Evolutionary conservation across 2,888 invertebrate species (phyloP).

Genomic region (Phyto melanocephala): DNA sequence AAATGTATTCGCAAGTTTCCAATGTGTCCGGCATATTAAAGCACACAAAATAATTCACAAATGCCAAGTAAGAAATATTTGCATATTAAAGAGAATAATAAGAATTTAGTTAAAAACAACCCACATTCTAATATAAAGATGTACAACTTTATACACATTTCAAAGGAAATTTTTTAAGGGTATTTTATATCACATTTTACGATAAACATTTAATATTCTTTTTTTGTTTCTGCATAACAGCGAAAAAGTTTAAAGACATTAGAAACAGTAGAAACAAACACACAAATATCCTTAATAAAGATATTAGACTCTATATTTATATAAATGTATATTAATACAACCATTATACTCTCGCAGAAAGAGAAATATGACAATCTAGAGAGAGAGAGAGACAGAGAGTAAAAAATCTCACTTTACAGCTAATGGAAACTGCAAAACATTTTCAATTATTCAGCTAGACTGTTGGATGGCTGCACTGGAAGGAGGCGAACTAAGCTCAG

Average conservation of each 20-base stretch:
- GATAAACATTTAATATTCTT: background rate
- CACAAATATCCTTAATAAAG: background rate
- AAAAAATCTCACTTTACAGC: background rate
- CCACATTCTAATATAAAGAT: background rate
- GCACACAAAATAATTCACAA: too few relatives aligned
- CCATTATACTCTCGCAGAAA: background rate
- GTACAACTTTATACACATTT: background rate
- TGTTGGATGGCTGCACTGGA: slow-evolving; percentile 5
- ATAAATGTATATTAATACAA: too few relatives aligned
- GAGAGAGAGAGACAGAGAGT: background rate
- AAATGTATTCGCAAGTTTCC: too few relatives aligned
- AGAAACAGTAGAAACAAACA: slow-evolving; percentile 9
- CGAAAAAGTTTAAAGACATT: slow-evolving; percentile 54
- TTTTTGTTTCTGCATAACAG: slow-evolving; percentile 14
- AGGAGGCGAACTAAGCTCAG: slow-evolving; percentile 15
- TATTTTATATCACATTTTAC: background rate
- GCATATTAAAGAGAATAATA: too few relatives aligned
- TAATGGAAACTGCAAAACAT: slow-evolving; percentile 45
- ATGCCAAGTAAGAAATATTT: too few relatives aligned
- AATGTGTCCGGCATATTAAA: too few relatives aligned
- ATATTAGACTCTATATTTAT: too few relatives aligned
- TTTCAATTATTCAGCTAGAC: background rate
- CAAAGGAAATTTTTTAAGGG: background rate
- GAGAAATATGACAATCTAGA: background rate
- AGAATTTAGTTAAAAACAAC: background rate